Conservation (phyloP, 2,797 vertebrate genomes). For the Rachycentron canadum region DNA sequence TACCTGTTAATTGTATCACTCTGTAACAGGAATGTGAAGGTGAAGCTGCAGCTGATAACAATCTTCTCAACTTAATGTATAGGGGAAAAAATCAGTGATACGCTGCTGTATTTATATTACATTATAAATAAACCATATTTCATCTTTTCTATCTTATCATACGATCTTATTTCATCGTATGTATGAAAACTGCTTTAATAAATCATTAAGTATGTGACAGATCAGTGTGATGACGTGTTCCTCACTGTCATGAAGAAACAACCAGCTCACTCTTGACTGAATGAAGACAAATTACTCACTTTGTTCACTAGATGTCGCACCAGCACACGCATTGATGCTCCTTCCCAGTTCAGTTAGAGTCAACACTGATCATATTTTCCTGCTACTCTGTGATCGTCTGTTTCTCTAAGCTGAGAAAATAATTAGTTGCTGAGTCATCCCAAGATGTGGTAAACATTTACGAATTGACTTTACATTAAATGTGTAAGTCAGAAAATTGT, state of each 20-base stretch:
- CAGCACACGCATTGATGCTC: slow-evolving; percentile 22
- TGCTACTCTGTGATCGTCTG: neutral
- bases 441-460: neutral
- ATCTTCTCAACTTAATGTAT: neutral
- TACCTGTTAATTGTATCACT: too few species aligned
- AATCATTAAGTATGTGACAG: neutral
- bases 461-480: slow-evolving; percentile 1
- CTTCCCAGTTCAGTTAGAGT: neutral
- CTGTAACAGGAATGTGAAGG: neutral
- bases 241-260: neutral
- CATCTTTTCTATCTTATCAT: neutral
- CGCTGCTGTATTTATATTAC: neutral
- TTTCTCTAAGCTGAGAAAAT: neutral
- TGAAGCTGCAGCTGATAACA: neutral
- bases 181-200: slow-evolving; percentile 31
- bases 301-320: slow-evolving; percentile 66
- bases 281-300: slow-evolving; percentile 6
- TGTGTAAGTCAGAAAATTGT: slow-evolving; percentile 17
- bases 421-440: neutral
- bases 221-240: neutral
- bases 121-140: neutral
- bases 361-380: neutral
- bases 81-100: neutral
- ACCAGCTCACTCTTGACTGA: neutral
- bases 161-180: slow-evolving; percentile 3